These are phyloP conservation scores for Dromococcyx pavoninus DNA, from an alignment of 2,797 vertebrate species.

Conservation along the genomic window DNA sequence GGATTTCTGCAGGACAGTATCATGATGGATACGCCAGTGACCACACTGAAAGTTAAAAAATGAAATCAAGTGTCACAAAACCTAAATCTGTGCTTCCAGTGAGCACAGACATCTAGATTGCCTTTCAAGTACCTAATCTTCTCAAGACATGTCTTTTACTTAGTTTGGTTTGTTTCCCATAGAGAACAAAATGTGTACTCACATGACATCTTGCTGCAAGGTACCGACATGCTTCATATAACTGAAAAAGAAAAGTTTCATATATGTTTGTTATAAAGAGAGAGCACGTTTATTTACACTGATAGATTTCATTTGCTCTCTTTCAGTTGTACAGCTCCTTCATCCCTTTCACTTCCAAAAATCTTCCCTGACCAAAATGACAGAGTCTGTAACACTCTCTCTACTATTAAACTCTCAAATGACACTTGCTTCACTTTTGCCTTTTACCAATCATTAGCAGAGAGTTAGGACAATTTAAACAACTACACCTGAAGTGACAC, in stretches of 20 bases:
- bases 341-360: background rate
- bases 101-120: background rate
- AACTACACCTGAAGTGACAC: background rate
- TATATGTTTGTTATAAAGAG: background rate
- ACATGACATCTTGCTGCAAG: constrained; percentile 98
- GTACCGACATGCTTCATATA: constrained; percentile 95
- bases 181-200: constrained; percentile 74
- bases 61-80: background rate
- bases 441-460: background rate
- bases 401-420: background rate
- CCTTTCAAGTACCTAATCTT: background rate
- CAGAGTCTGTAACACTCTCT: background rate
- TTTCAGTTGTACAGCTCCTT: background rate
- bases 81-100: background rate
- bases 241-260: constrained; percentile 74
- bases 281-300: background rate
- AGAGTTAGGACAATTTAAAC: background rate
- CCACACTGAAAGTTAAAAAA: background rate
- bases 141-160: background rate
- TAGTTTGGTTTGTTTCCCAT: background rate
- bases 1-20: background rate
- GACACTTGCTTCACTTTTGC: background rate
- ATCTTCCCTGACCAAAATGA: background rate
- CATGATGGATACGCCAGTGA: background rate
- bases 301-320: background rate